Percentiles rank a stretch among this genome's conserved stretches.
phyloP scores from a whole-genome alignment of 92 coral and sea anemone species.

The Anthopleura xanthogrammica region DNA sequence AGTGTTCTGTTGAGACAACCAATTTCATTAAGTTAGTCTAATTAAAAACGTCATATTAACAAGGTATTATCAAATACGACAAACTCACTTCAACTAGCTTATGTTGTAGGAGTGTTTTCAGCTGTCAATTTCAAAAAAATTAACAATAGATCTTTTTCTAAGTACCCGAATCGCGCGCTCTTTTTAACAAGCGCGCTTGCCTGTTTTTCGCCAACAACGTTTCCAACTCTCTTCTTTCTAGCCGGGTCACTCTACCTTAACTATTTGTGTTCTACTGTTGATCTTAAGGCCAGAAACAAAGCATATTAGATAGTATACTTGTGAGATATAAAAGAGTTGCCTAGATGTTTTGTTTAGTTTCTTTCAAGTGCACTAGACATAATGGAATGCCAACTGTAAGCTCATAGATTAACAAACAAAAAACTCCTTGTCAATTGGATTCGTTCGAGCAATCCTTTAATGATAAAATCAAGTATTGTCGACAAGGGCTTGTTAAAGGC shows the following conservation, averaged over 20 bases:
- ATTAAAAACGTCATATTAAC: constrained; percentile 25
- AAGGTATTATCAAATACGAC: constrained; percentile 18
- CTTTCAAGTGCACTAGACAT: constrained; percentile 24
- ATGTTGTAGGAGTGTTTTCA: constrained; percentile 2
- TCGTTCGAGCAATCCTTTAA: not conserved
- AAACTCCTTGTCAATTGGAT: not conserved
- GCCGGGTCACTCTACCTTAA: not conserved
- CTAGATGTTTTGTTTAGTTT: constrained; percentile 33
- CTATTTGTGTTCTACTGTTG: not conserved
- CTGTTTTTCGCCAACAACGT: not conserved
- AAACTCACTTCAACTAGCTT: constrained; percentile 5
- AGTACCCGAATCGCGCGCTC: not conserved
- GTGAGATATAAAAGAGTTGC: not conserved
- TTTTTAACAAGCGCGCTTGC: not conserved
- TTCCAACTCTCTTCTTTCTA: not conserved
- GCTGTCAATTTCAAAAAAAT: constrained; percentile 8
- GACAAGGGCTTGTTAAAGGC: not conserved
- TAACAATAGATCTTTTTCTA: not conserved
- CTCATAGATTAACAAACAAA: constrained; percentile 42
- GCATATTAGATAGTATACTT: constrained; percentile 8
- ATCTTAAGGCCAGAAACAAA: constrained; percentile 11
- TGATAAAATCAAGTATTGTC: not conserved
- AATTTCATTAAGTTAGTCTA: constrained; percentile 3
- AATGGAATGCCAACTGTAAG: constrained; percentile 23
- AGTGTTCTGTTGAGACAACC: not conserved